Conservation (phyloP, 1,140 invertebrate genomes). For the Pissodes strobi region DNA sequence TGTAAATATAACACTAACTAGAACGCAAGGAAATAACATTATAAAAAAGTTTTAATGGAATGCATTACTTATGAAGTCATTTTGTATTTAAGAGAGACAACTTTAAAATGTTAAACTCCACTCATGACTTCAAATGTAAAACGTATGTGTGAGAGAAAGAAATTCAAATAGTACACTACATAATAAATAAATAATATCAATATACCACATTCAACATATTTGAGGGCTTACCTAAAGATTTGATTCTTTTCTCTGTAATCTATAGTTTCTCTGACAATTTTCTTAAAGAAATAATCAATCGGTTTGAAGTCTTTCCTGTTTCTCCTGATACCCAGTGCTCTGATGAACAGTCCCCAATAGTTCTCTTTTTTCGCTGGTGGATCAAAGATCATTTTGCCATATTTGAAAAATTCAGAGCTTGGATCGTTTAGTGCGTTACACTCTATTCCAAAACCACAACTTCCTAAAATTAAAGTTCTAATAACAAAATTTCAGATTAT, state of each 20-base stretch:
- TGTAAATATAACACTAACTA: too few species aligned
- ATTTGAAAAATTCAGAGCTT: slow-evolving; percentile 13
- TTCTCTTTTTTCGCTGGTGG: background rate
- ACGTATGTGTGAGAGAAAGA: too few species aligned
- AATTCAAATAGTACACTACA: too few species aligned
- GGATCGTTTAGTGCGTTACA: slow-evolving; percentile 20
- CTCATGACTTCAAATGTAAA: too few species aligned
- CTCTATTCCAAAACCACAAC: slow-evolving; percentile 17
- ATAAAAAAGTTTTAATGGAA: too few species aligned
- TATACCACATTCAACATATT: too few species aligned
- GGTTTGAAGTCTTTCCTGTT: background rate
- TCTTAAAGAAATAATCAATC: slow-evolving; percentile 12
- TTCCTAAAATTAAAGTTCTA: slow-evolving; percentile 11
- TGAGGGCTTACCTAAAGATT: background rate
- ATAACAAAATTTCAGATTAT: too few species aligned
- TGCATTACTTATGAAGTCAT: too few species aligned
- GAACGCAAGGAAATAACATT: too few species aligned
- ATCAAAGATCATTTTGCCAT: slow-evolving; percentile 16
- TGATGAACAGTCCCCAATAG: background rate
- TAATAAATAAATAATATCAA: too few species aligned
- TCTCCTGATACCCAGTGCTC: background rate
- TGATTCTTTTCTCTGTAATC: slow-evolving; percentile 11
- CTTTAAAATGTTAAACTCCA: too few species aligned
- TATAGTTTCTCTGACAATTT: slow-evolving; percentile 1
- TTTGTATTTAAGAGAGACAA: too few species aligned